phyloP scores from a whole-genome alignment of 2,113 vertebrate species.

The Hucho hucho region DNA sequence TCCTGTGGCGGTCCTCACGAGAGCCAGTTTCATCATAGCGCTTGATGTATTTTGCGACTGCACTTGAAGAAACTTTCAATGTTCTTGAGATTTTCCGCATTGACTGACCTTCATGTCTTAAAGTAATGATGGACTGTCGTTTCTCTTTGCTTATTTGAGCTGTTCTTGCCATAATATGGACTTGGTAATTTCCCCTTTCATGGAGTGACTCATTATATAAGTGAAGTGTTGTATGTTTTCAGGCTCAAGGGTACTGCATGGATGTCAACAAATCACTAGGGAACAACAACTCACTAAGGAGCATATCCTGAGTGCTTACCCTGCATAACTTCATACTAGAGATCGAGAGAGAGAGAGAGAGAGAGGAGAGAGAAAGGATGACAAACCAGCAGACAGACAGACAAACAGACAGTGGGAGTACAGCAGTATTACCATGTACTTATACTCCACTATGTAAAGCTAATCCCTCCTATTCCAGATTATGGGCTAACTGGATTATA shows the following conservation, averaged over 20 bases:
- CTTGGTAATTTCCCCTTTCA: too few species aligned
- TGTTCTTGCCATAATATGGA: background rate
- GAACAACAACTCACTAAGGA: too few species aligned
- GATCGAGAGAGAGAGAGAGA: too few species aligned
- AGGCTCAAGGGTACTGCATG: slow-evolving; percentile 47
- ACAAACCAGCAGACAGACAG: background rate
- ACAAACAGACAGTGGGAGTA: background rate
- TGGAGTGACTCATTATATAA: slow-evolving; percentile 14
- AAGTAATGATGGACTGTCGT: too few species aligned
- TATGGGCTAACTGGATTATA: slow-evolving; percentile 50
- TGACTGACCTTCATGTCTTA: too few species aligned
- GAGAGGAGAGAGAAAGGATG: background rate
- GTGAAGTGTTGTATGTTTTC: slow-evolving; percentile 12
- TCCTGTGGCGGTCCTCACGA: too few species aligned
- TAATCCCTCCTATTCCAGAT: slow-evolving; percentile 47
- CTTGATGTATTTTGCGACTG: too few species aligned
- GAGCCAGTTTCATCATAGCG: too few species aligned
- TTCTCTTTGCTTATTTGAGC: too few species aligned
- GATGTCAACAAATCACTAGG: slow-evolving; percentile 39
- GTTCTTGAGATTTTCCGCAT: too few species aligned
- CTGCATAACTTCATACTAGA: slow-evolving; percentile 23
- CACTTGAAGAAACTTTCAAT: too few species aligned
- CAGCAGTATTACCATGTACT: slow-evolving; percentile 23
- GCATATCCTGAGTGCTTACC: slow-evolving; percentile 13
- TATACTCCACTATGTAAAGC: slow-evolving; percentile 15